A percentile compares a stretch with the other conserved stretches of the same genome.
Evolutionary conservation across 1,140 invertebrate species (phyloP).

Genomic region (Phortica variegata): DNA sequence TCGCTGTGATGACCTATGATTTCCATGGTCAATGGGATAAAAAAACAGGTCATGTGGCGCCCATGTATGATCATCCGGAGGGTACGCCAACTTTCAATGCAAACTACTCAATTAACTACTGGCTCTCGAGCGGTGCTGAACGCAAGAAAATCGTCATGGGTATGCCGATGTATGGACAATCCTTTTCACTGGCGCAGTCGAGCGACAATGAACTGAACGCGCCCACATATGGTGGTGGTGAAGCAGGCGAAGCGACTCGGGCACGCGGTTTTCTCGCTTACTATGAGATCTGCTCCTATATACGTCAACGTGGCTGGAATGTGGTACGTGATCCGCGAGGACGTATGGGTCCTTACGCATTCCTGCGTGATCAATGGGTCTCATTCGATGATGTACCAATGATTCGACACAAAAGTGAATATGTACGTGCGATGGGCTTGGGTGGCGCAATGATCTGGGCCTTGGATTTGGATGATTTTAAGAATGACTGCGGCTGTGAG

Average conservation of each 20-base stretch:
- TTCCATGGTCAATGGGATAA: constrained; percentile 85
- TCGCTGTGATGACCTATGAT: constrained; percentile 83
- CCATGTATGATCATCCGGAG: constrained; percentile 71
- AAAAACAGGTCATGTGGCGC: constrained; percentile 80
- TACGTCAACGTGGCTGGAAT: constrained; percentile 67
- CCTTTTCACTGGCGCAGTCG: constrained; percentile 72
- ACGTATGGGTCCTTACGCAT: constrained; percentile 76
- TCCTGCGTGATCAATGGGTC: constrained; percentile 77
- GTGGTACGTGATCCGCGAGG: constrained; percentile 68
- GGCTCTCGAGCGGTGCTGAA: constrained; percentile 75
- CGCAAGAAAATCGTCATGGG: constrained; percentile 76
- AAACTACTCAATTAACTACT: constrained; percentile 82
- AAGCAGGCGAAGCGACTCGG: constrained; percentile 77
- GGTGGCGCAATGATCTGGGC: constrained; percentile 89
- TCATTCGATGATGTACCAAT: constrained; percentile 79
- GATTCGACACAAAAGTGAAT: constrained; percentile 71
- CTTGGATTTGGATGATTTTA: constrained; percentile 72
- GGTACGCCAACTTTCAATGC: constrained; percentile 76
- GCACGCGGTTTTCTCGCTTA: constrained; percentile 80
- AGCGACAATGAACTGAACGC: constrained; percentile 68
- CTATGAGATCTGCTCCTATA: constrained; percentile 79
- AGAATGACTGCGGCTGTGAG: constrained; percentile 75
- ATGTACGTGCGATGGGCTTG: constrained; percentile 71
- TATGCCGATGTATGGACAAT: constrained; percentile 83
- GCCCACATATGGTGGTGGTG: constrained; percentile 72